phyloP scores from a whole-genome alignment of 1,140 invertebrate genomes.

The Augochlora pura region DNA sequence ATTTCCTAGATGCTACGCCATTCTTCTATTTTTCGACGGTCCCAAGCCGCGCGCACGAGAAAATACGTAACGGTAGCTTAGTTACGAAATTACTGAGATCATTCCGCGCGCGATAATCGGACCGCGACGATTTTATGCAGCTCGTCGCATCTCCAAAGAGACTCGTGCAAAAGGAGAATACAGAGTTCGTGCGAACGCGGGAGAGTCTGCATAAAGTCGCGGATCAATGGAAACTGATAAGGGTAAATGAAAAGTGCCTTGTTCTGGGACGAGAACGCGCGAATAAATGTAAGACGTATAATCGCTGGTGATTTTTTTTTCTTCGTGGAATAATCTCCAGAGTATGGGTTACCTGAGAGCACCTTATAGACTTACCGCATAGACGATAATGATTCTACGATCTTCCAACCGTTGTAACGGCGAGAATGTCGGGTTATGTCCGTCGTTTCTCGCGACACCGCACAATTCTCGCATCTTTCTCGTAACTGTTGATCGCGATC shows the following conservation, averaged over 20 bases:
- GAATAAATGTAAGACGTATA: not conserved
- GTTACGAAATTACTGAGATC: slow-evolving; percentile 19
- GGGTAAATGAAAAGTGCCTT: slow-evolving; percentile 34
- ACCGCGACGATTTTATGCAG: too few relatives aligned
- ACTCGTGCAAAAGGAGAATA: too few relatives aligned
- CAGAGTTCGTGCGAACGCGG: too few relatives aligned
- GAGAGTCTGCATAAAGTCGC: too few relatives aligned
- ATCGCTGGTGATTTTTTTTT: slow-evolving; percentile 34
- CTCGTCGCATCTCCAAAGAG: too few relatives aligned
- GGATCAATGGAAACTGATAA: too few relatives aligned
- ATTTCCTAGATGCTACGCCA: not conserved
- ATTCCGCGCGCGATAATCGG: slow-evolving; percentile 1
- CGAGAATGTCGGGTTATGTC: too few relatives aligned
- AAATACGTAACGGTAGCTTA: not conserved
- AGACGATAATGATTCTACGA: slow-evolving; percentile 46
- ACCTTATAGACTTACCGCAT: slow-evolving; percentile 50
- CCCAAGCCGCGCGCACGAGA: not conserved
- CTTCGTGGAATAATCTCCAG: slow-evolving; percentile 33
- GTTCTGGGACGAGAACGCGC: not conserved
- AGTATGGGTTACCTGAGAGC: slow-evolving; percentile 54
- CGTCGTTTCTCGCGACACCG: too few relatives aligned
- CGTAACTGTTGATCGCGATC: too few relatives aligned
- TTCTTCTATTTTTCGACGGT: not conserved
- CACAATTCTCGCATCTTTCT: too few relatives aligned
- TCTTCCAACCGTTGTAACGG: slow-evolving; percentile 14